Conservation (phyloP, 2,797 vertebrate genomes). For the Brotula barbata region DNA sequence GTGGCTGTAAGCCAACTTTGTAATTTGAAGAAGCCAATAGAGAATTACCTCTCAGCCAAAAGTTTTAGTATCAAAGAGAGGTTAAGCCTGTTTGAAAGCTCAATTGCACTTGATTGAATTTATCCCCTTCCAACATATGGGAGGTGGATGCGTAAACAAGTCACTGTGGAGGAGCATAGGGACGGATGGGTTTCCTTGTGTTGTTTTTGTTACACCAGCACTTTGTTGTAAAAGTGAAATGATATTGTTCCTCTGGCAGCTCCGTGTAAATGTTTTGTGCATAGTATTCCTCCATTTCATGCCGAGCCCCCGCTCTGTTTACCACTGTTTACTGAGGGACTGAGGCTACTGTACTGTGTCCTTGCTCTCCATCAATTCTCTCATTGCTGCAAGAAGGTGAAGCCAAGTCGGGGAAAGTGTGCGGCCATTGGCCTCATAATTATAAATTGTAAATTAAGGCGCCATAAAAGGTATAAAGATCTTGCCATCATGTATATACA, state of each 20-base stretch:
- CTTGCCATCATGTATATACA: no score
- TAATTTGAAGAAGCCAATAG: no score
- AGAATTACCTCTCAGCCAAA: conserved; percentile 10
- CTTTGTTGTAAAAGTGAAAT: conserved; percentile 73
- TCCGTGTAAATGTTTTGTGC: conserved; percentile 75
- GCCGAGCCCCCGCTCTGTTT: conserved; percentile 66
- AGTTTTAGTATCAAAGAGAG: conserved; percentile 19
- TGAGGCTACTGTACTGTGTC: conserved; percentile 72
- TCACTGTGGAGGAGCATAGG: conserved; percentile 32
- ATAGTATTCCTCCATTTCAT: conserved; percentile 65
- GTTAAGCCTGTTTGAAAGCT: conserved; percentile 46
- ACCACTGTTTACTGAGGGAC: conserved; percentile 71
- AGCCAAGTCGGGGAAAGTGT: conserved; percentile 5
- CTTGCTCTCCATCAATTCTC: conserved; percentile 45
- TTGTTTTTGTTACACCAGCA: conserved; percentile 61
- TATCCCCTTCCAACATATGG: conserved; percentile 42
- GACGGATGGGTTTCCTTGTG: conserved; percentile 45
- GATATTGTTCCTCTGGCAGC: conserved; percentile 74
- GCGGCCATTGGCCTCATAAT: no score
- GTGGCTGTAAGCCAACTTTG: no score
- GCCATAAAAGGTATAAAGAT: no score
- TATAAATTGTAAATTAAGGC: no score
- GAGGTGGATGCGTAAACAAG: conserved; percentile 54
- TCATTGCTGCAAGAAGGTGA: conserved; percentile 28
- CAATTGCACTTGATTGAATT: conserved; percentile 56